Percentiles rank a stretch among this genome's conserved stretches.
Conservation (phyloP, 2,888 invertebrate species). For the Ophion costatus region DNA sequence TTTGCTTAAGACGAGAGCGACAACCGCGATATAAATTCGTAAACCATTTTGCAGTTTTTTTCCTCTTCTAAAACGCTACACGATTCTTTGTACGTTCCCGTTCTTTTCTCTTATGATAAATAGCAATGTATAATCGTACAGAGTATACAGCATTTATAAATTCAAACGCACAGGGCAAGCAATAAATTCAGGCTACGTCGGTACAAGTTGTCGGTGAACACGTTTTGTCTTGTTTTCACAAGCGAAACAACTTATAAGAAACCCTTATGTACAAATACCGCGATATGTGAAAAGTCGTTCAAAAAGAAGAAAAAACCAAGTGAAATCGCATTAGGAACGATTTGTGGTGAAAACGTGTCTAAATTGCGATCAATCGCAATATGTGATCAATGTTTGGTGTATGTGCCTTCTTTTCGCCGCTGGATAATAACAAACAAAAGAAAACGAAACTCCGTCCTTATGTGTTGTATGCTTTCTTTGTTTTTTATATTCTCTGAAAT, state of each 20-base stretch:
- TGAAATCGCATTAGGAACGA: conserved; percentile 30
- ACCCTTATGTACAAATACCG: conserved; percentile 67
- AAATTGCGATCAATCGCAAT: conserved; percentile 1
- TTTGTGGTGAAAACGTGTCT: conserved; percentile 15
- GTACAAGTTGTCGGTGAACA: conserved; percentile 51
- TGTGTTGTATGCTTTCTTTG: conserved; percentile 33
- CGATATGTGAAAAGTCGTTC: conserved; percentile 56
- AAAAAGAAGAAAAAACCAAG: conserved; percentile 9
- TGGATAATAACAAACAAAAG: conserved; percentile 29
- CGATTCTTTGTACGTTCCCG: conserved; percentile 59
- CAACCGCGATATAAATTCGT: conserved; percentile 43
- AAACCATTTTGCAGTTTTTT: conserved; percentile 39
- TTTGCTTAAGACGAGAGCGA: conserved; percentile 5
- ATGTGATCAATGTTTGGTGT: conserved; percentile 1
- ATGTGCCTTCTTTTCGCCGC: conserved; percentile 18
- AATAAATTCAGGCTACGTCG: conserved; percentile 50
- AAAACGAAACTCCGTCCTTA: conserved; percentile 42
- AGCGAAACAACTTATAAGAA: conserved; percentile 46
- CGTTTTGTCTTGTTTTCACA: conserved; percentile 14
- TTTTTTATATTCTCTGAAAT: conserved; percentile 66
- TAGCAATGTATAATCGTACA: conserved; percentile 61
- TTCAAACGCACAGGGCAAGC: conserved; percentile 63
- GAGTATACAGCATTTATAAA: conserved; percentile 55
- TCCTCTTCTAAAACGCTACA: conserved; percentile 52
- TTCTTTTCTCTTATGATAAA: conserved; percentile 50